Percentiles rank a stretch among this genome's conserved stretches.
Conservation (phyloP, 2,797 vertebrate species). For the Sebastes minor region DNA sequence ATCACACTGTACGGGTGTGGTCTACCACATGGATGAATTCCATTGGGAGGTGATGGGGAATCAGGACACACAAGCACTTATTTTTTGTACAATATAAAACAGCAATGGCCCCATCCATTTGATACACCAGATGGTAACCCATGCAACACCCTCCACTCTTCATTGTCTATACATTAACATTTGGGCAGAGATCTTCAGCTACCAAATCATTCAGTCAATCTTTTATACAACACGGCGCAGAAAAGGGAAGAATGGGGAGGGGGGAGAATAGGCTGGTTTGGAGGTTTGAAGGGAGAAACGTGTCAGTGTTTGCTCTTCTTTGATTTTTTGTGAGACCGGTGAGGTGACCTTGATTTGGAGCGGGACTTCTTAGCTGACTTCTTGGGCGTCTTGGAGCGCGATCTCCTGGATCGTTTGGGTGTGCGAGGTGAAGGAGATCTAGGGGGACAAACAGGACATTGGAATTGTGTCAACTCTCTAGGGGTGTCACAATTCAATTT, state of each 20-base stretch:
- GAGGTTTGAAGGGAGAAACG: slow-evolving; percentile 47
- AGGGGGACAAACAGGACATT: neutral
- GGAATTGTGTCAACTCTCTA: neutral
- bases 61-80: slow-evolving; percentile 84
- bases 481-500: no score
- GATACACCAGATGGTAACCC: slow-evolving; percentile 86
- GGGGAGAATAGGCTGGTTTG: slow-evolving; percentile 56
- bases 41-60: slow-evolving; percentile 57
- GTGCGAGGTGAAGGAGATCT: slow-evolving; percentile 97
- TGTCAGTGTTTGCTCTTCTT: slow-evolving; percentile 99
- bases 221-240: slow-evolving; percentile 83
- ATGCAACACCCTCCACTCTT: slow-evolving; percentile 84
- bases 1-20: slow-evolving; percentile 87
- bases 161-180: slow-evolving; percentile 70
- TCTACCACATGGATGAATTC: slow-evolving; percentile 87
- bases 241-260: slow-evolving; percentile 41
- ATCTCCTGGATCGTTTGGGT: slow-evolving; percentile 94
- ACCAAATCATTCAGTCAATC: slow-evolving; percentile 84
- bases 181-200: slow-evolving; percentile 86
- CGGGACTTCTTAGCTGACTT: slow-evolving; percentile 97
- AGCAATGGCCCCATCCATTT: slow-evolving; percentile 83
- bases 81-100: slow-evolving; percentile 97
- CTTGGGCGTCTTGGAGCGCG: slow-evolving; percentile 95
- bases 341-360: slow-evolving; percentile 96
- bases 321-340: slow-evolving; percentile 99